phyloP scores from a whole-genome alignment of 2,113 vertebrate species.

The Boulengeromyrus knoepffleri region DNA sequence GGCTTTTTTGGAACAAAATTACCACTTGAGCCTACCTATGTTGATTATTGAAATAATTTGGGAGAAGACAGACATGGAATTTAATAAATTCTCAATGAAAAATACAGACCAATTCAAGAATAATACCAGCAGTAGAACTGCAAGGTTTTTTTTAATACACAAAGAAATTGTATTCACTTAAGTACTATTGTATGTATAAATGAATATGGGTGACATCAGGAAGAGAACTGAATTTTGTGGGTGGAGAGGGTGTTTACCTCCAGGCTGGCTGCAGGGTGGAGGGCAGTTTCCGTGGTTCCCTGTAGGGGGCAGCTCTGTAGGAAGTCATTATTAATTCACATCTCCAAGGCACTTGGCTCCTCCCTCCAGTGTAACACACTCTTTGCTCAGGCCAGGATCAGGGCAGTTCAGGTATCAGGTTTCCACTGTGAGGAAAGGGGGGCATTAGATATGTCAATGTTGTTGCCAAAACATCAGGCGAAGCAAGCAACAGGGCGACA shows the following conservation, averaged over 20 bases:
- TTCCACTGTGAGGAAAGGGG: conserved; percentile 23
- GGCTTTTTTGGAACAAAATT: background rate
- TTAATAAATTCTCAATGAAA: background rate
- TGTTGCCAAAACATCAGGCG: background rate
- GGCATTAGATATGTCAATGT: background rate
- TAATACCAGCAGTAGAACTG: background rate
- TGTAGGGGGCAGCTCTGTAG: conserved; percentile 68
- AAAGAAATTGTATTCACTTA: background rate
- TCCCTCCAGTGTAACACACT: conserved; percentile 23
- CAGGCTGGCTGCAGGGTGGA: conserved; percentile 54
- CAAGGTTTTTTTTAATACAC: background rate
- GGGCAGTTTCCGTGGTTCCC: conserved; percentile 56
- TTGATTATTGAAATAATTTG: background rate
- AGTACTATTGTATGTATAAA: background rate
- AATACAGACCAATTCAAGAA: background rate
- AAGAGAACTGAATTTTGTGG: background rate
- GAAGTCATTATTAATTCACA: conserved; percentile 61
- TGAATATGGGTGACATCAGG: no score
- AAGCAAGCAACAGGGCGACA: background rate
- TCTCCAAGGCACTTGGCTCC: conserved; percentile 52
- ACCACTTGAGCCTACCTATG: background rate
- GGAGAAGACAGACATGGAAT: background rate
- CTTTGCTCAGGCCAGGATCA: conserved; percentile 54
- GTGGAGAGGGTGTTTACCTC: conserved; percentile 55
- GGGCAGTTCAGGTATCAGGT: conserved; percentile 32